phyloP scores from a whole-genome alignment of 2,797 vertebrate species.

The Fistularia commersonii region DNA sequence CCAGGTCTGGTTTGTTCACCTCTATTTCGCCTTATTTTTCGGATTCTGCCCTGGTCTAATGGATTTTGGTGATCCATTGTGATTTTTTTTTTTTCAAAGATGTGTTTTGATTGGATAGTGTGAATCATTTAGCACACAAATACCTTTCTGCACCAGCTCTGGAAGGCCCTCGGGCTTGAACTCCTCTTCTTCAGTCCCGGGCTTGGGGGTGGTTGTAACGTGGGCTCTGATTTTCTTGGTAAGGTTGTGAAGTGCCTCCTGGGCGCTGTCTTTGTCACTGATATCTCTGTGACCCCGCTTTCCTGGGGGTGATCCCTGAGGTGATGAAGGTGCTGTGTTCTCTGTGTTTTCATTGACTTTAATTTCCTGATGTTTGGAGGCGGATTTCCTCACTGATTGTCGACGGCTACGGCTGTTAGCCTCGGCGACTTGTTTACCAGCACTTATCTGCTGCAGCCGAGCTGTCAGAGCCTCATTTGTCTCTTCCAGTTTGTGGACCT shows the following conservation, averaged over 20 bases:
- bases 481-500: constrained; percentile 84
- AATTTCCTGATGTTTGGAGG: constrained; percentile 32
- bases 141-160: constrained; percentile 85
- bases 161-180: constrained; percentile 82
- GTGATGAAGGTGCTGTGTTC: constrained; percentile 39
- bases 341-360: constrained; percentile 22
- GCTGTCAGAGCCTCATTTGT: constrained; percentile 73
- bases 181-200: constrained; percentile 42
- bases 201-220: constrained; percentile 21
- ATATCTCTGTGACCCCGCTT: constrained; percentile 71
- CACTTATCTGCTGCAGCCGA: constrained; percentile 71
- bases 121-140: background rate
- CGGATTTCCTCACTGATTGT: constrained; percentile 45
- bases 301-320: constrained; percentile 37
- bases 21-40: too few species aligned
- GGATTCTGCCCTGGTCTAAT: too few species aligned
- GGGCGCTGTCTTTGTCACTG: constrained; percentile 51
- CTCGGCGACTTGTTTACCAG: constrained; percentile 45
- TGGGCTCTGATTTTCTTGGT: constrained; percentile 71
- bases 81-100: background rate
- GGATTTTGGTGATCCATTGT: background rate
- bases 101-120: background rate
- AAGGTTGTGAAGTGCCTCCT: constrained; percentile 70
- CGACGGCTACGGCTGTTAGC: constrained; percentile 25
- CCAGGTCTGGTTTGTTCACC: too few species aligned